Conservation (phyloP, 2,113 vertebrate genomes). For the Nestor notabilis region DNA sequence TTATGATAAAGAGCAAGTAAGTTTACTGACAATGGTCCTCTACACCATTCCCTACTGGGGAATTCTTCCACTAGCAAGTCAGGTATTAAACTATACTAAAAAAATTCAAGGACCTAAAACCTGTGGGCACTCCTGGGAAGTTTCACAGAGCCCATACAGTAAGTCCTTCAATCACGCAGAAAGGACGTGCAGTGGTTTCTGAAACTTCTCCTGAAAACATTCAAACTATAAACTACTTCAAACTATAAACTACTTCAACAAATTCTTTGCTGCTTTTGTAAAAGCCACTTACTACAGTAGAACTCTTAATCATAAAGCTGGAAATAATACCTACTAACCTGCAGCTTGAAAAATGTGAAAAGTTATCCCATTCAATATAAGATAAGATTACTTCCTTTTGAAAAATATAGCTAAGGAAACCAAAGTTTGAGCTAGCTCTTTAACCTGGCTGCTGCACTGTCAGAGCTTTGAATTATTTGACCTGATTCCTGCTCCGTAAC, state of each 20-base stretch:
- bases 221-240: neutral
- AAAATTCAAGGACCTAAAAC: neutral
- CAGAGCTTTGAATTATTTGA: neutral
- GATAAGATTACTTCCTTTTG: neutral
- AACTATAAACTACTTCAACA: neutral
- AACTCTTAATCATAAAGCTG: neutral
- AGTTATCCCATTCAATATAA: neutral
- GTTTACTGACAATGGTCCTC: neutral
- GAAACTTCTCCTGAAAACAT: neutral
- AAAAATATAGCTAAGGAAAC: neutral
- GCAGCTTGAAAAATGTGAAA: neutral
- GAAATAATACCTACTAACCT: neutral
- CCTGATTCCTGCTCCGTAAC: neutral
- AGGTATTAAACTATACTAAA: neutral
- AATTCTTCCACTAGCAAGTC: neutral
- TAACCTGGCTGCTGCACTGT: neutral
- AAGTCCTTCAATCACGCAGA: neutral
- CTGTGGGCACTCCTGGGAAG: neutral
- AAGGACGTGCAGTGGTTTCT: neutral
- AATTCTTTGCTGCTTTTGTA: neutral
- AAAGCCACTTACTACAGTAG: neutral
- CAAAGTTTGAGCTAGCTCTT: neutral
- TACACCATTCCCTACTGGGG: neutral
- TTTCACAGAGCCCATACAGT: neutral
- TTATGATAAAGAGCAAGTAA: neutral